A percentile compares a stretch with the other conserved stretches of the same genome.
Evolutionary conservation across 1,140 invertebrate genomes (phyloP).

Genomic region (Drosophila littoralis): DNA sequence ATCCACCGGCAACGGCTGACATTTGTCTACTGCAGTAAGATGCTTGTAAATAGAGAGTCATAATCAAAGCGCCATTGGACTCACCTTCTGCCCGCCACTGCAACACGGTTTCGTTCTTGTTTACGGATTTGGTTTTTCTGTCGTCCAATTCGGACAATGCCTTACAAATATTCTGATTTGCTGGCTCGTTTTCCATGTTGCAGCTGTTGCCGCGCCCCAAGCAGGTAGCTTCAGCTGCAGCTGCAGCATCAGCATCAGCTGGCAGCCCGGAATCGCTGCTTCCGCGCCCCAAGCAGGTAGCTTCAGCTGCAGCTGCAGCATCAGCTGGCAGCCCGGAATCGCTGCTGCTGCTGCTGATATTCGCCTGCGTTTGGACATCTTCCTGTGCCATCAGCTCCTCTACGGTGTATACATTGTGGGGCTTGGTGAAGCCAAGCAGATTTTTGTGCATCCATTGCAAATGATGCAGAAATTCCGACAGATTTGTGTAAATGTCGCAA

Average conservation of each 20-base stretch:
- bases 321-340: not conserved
- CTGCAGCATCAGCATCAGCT: conserved; percentile 4
- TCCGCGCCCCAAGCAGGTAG: not conserved
- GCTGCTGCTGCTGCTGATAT: conserved; percentile 10
- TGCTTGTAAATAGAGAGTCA: not conserved
- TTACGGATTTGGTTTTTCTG: not conserved
- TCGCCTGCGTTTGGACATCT: conserved; percentile 2
- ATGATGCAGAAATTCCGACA: conserved; percentile 60
- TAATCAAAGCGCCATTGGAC: not conserved
- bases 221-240: not conserved
- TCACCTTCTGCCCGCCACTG: conserved; percentile 8
- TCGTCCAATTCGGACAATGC: conserved; percentile 20
- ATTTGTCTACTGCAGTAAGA: not conserved
- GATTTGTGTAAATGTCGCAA: conserved; percentile 41
- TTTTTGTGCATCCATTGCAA: conserved; percentile 55
- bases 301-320: not conserved
- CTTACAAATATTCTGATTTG: conserved; percentile 15
- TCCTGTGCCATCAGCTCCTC: conserved; percentile 52
- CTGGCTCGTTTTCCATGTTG: not conserved
- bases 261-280: conserved; percentile 6
- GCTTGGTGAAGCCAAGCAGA: conserved; percentile 37
- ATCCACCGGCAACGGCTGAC: not conserved
- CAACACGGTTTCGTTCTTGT: not conserved
- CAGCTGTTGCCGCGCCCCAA: not conserved
- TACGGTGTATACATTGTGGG: conserved; percentile 57